Conservation (phyloP, 2,888 invertebrate genomes). For the Epinotia brunnichana region DNA sequence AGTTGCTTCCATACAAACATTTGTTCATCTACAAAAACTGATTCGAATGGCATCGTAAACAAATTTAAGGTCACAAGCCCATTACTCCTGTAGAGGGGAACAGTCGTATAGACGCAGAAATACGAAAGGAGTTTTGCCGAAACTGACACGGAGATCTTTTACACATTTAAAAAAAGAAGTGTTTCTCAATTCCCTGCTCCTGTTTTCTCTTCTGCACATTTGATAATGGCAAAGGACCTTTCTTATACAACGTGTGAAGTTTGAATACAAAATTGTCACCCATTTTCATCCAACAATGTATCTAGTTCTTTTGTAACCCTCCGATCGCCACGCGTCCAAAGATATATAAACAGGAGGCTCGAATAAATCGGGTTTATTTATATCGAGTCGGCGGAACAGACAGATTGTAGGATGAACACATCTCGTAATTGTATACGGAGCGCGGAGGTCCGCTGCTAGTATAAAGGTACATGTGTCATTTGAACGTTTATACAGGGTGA, state of each 20-base stretch:
- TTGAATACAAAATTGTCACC: neutral
- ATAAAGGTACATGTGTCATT: slow-evolving; percentile 14
- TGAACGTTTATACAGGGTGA: slow-evolving; percentile 5
- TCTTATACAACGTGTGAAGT: too few relatives aligned
- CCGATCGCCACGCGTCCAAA: neutral
- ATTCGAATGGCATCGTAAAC: too few relatives aligned
- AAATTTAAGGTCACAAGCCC: too few relatives aligned
- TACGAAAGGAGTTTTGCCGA: too few relatives aligned
- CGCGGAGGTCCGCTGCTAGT: slow-evolving; percentile 60
- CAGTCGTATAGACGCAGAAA: too few relatives aligned
- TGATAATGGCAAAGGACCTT: too few relatives aligned
- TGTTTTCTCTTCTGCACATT: neutral
- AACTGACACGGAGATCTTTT: too few relatives aligned
- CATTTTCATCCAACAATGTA: neutral
- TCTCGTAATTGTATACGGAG: slow-evolving; percentile 76
- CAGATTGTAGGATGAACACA: slow-evolving; percentile 80
- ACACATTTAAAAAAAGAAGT: too few relatives aligned
- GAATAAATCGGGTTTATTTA: slow-evolving; percentile 64
- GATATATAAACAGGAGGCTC: neutral
- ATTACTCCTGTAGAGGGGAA: too few relatives aligned
- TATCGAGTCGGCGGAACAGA: slow-evolving; percentile 64
- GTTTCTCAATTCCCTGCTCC: neutral
- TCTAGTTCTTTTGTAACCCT: slow-evolving; percentile 1
- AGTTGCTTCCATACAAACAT: too few relatives aligned
- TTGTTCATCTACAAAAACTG: too few relatives aligned